Evolutionary conservation across 2,888 invertebrate genomes (phyloP).

Genomic region (Taphrorychus bicolor): DNA sequence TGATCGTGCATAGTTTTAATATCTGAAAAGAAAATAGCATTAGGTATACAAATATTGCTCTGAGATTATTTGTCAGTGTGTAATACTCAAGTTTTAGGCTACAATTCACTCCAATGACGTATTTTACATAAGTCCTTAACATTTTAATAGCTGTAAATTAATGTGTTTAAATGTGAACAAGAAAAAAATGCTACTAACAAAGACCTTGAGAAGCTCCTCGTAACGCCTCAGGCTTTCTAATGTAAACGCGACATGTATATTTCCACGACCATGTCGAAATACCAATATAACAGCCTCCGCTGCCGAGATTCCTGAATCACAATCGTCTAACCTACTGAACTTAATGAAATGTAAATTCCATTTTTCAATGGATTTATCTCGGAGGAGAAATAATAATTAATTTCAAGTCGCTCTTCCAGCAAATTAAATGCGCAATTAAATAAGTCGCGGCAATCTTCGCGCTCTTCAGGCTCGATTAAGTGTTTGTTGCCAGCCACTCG

Average conservation of each 20-base stretch:
- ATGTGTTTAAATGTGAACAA: too few species aligned
- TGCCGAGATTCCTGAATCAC: neutral
- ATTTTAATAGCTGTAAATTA: too few species aligned
- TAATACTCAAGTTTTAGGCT: too few species aligned
- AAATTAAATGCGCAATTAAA: constrained; percentile 14
- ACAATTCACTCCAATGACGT: too few species aligned
- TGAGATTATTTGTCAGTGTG: too few species aligned
- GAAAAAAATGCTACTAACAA: too few species aligned
- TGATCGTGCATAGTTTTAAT: too few species aligned
- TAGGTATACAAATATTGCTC: too few species aligned
- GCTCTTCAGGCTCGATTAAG: constrained; percentile 7
- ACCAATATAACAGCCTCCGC: neutral
- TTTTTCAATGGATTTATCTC: constrained; percentile 2
- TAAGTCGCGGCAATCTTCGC: constrained; percentile 14
- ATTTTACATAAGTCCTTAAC: too few species aligned
- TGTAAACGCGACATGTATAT: neutral
- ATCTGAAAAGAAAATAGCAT: too few species aligned
- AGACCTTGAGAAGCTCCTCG: neutral
- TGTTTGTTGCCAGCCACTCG: constrained; percentile 1
- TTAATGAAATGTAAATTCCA: constrained; percentile 7
- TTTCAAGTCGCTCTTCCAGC: constrained; percentile 5
- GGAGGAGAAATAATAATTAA: constrained; percentile 8
- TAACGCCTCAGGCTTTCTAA: neutral
- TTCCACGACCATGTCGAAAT: neutral
- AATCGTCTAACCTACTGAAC: constrained; percentile 1